A percentile compares a stretch with the other conserved stretches of the same genome.
Evolutionary conservation across 2,888 invertebrate genomes (phyloP).

Genomic region (Ophion ventricosus): DNA sequence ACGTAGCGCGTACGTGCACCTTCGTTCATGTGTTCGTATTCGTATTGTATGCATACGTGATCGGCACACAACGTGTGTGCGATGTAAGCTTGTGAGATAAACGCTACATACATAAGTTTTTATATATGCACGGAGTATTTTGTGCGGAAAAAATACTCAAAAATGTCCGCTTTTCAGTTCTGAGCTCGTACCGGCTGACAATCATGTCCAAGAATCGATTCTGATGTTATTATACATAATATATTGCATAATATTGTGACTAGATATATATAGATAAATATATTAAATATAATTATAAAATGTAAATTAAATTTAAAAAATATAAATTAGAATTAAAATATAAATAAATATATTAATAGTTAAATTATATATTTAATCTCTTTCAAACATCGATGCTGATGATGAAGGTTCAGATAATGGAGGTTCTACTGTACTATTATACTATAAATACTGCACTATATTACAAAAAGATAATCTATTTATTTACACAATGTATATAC

Average conservation of each 20-base stretch:
- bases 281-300: background rate
- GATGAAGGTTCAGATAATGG: too few species aligned
- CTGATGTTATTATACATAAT: background rate
- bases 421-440: too few species aligned
- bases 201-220: background rate
- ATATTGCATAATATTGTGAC: too few species aligned
- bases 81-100: constrained; percentile 31
- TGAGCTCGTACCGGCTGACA: background rate
- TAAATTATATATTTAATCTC: too few species aligned
- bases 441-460: too few species aligned
- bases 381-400: too few species aligned
- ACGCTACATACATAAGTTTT: constrained; percentile 46
- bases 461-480: too few species aligned
- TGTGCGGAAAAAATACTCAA: background rate
- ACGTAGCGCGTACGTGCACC: constrained; percentile 58
- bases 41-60: constrained; percentile 47
- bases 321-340: too few species aligned
- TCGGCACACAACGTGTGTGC: constrained; percentile 19
- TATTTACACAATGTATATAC: too few species aligned
- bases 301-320: too few species aligned
- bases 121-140: constrained; percentile 52
- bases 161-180: background rate
- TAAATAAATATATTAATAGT: too few species aligned
- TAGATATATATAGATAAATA: too few species aligned
- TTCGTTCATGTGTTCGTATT: constrained; percentile 63